Conservation (phyloP, 2,797 vertebrate species). For the Acipenser ruthenus region DNA sequence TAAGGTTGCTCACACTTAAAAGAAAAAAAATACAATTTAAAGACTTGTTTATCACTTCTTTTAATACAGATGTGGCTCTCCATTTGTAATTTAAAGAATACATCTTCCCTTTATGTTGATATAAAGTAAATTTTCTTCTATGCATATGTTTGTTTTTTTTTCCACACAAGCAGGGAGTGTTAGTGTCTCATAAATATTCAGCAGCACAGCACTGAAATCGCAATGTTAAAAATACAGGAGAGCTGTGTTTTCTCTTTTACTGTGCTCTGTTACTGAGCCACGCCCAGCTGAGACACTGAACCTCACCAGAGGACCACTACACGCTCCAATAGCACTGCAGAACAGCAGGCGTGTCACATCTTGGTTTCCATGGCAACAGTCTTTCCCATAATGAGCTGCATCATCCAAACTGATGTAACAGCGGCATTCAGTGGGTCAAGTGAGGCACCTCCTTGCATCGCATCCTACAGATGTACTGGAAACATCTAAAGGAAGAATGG, state of each 20-base stretch:
- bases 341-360: conserved; percentile 84
- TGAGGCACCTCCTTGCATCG: conserved; percentile 76
- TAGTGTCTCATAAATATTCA: no score
- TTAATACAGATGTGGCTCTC: no score
- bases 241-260: conserved; percentile 5
- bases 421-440: conserved; percentile 81
- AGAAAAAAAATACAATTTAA: no score
- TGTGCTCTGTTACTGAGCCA: conserved; percentile 19
- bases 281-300: conserved; percentile 23
- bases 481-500: conserved; percentile 64
- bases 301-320: conserved; percentile 33
- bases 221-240: no score
- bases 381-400: conserved; percentile 84
- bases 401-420: conserved; percentile 82
- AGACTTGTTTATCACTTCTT: no score
- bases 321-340: conserved; percentile 71
- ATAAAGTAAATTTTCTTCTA: no score
- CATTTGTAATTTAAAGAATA: no score
- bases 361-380: conserved; percentile 86
- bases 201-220: no score
- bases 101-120: no score
- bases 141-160: no score
- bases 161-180: no score
- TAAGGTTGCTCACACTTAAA: no score
- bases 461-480: conserved; percentile 70